A percentile compares a stretch with the other conserved stretches of the same genome.
phyloP scores from a whole-genome alignment of 1,140 invertebrate genomes.

The Magallana gigas region DNA sequence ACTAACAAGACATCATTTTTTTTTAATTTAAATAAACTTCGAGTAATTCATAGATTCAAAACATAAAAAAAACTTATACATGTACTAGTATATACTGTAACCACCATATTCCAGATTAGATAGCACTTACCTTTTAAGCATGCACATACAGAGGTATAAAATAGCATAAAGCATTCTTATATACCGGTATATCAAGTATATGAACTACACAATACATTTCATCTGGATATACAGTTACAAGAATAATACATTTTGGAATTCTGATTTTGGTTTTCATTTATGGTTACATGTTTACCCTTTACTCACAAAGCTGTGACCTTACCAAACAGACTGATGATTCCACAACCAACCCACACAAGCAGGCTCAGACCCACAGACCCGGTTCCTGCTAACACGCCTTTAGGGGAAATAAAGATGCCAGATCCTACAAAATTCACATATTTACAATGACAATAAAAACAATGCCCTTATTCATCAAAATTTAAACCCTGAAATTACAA shows the following conservation, averaged over 20 bases:
- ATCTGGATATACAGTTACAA: background rate
- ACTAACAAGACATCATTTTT: background rate
- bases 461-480: too few species aligned
- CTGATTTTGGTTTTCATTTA: background rate
- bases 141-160: background rate
- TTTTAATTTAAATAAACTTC: too few species aligned
- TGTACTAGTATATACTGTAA: too few species aligned
- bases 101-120: too few species aligned
- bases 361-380: slow-evolving; percentile 91
- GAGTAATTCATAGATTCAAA: too few species aligned
- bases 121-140: background rate
- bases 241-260: background rate
- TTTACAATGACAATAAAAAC: too few species aligned
- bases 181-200: background rate
- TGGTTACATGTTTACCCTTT: background rate
- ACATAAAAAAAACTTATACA: too few species aligned
- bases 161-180: slow-evolving; percentile 20
- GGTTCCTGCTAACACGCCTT: slow-evolving; percentile 89
- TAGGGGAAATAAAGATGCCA: slow-evolving; percentile 97
- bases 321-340: slow-evolving; percentile 72
- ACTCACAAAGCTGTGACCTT: slow-evolving; percentile 47
- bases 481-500: too few species aligned
- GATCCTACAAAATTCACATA: slow-evolving; percentile 81
- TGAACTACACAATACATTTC: background rate
- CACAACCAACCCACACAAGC: slow-evolving; percentile 86